Percentiles rank a stretch among this genome's conserved stretches.
These are phyloP conservation scores for Pseudomyrmex pallidus DNA, from an alignment of 1,140 invertebrate species.

Conservation along the genomic window DNA sequence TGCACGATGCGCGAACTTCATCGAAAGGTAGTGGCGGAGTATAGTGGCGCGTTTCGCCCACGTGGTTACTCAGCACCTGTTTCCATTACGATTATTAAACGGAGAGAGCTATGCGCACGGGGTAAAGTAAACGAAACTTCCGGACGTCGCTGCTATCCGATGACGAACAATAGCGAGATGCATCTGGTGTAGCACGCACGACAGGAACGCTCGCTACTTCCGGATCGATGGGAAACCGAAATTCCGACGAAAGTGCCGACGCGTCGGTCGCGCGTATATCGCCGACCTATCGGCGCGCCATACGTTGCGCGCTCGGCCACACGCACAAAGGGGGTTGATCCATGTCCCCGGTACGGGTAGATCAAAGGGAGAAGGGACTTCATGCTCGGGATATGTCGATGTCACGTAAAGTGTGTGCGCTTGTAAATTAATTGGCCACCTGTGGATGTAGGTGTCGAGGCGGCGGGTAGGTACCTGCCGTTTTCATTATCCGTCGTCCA, in stretches of 20 bases:
- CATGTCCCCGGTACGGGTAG: conserved; percentile 33
- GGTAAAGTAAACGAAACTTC: conserved; percentile 36
- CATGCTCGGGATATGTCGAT: conserved; percentile 71
- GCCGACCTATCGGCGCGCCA: conserved; percentile 4
- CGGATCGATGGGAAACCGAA: conserved; percentile 52
- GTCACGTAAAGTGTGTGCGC: conserved; percentile 74
- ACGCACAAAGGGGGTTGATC: conserved; percentile 57
- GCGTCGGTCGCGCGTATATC: conserved; percentile 5
- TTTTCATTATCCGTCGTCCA: conserved; percentile 68
- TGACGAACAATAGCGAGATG: conserved; percentile 29
- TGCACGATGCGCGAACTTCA: conserved; percentile 24
- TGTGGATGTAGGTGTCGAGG: conserved; percentile 68
- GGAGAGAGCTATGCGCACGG: conserved; percentile 11
- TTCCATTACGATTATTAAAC: conserved; percentile 60
- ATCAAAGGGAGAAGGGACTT: conserved; percentile 68
- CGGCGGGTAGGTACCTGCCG: conserved; percentile 31
- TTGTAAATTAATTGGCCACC: conserved; percentile 77
- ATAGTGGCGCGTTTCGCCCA: neutral
- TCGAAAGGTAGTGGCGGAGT: conserved; percentile 10
- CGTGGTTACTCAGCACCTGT: conserved; percentile 36
- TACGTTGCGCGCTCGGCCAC: conserved; percentile 32
- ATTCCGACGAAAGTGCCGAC: conserved; percentile 43
- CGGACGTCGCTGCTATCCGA: neutral
- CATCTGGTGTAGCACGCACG: neutral
- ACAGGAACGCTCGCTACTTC: conserved; percentile 27